Percentiles rank a stretch among this genome's conserved stretches.
Evolutionary conservation across 1,140 invertebrate genomes (phyloP).

Genomic region (Cydia splendana): DNA sequence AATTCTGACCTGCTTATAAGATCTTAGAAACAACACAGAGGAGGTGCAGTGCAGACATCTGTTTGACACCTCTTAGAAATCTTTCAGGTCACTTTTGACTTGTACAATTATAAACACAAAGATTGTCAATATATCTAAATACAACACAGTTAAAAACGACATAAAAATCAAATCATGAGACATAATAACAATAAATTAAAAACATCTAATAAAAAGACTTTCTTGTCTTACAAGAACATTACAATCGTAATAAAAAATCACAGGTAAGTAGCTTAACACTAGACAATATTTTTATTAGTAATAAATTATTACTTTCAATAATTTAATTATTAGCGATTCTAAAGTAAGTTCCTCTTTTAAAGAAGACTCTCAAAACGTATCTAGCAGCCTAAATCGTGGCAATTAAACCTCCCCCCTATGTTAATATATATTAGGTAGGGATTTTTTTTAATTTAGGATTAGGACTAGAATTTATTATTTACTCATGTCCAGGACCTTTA

Average conservation of each 20-base stretch:
- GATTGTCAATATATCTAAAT: too few species aligned
- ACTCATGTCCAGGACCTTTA: neutral
- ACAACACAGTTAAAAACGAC: slow-evolving; percentile 1
- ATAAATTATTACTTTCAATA: slow-evolving; percentile 40
- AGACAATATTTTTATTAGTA: slow-evolving; percentile 52
- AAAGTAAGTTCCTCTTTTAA: slow-evolving; percentile 21
- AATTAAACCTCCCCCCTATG: neutral
- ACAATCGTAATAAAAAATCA: slow-evolving; percentile 67
- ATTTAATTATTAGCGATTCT: slow-evolving; percentile 6
- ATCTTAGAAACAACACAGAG: neutral
- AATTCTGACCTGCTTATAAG: neutral
- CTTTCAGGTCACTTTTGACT: slow-evolving; percentile 17
- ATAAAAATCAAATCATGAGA: slow-evolving; percentile 1
- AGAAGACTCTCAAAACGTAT: slow-evolving; percentile 14
- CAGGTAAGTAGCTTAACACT: slow-evolving; percentile 72
- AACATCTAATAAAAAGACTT: slow-evolving; percentile 42
- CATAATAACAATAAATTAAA: slow-evolving; percentile 21
- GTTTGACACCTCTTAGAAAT: neutral
- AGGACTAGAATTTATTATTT: neutral
- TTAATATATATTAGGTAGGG: neutral
- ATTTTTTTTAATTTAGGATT: neutral
- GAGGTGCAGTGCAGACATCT: neutral
- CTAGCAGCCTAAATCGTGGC: slow-evolving; percentile 6
- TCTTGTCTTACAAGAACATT: slow-evolving; percentile 72
- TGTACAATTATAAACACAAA: slow-evolving; percentile 7